Percentiles rank a stretch among this genome's conserved stretches.
These are phyloP conservation scores for Cephalopholis sonnerati DNA, from an alignment of 2,113 vertebrate genomes.

Conservation along the genomic window DNA sequence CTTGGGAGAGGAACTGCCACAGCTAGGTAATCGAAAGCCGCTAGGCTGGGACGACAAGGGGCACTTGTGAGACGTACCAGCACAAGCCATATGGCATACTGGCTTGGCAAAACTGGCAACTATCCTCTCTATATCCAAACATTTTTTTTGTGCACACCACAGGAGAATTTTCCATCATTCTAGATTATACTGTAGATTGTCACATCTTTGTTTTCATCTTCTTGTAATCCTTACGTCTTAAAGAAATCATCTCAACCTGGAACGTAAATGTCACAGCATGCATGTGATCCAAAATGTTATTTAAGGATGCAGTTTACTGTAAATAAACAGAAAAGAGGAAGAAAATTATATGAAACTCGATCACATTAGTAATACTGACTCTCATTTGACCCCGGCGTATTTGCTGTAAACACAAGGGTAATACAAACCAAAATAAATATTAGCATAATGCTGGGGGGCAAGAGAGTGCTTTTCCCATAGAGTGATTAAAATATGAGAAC, in stretches of 20 bases:
- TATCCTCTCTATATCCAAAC: slow-evolving; percentile 55
- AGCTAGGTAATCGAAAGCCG: slow-evolving; percentile 83
- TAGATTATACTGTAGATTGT: slow-evolving; percentile 7
- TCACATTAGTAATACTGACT: slow-evolving; percentile 76
- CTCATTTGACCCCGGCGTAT: slow-evolving; percentile 78
- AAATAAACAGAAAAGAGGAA: slow-evolving; percentile 66
- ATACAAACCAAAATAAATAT: slow-evolving; percentile 83
- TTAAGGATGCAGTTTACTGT: slow-evolving; percentile 59
- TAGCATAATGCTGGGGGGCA: slow-evolving; percentile 81
- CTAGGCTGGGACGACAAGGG: slow-evolving; percentile 74
- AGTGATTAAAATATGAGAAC: slow-evolving; percentile 83
- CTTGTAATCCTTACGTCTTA: neutral
- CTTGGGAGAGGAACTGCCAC: slow-evolving; percentile 88
- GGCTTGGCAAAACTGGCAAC: slow-evolving; percentile 73
- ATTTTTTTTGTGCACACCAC: slow-evolving; percentile 10
- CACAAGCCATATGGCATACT: slow-evolving; percentile 80
- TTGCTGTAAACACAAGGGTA: slow-evolving; percentile 77
- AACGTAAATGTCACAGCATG: slow-evolving; percentile 24
- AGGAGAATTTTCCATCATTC: slow-evolving; percentile 1
- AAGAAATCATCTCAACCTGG: slow-evolving; percentile 30
- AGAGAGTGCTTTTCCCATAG: slow-evolving; percentile 73
- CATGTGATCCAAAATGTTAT: slow-evolving; percentile 32
- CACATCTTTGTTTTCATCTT: slow-evolving; percentile 7
- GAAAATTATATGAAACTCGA: slow-evolving; percentile 68
- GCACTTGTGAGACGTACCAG: slow-evolving; percentile 77